Evolutionary conservation across 2,113 vertebrate species (phyloP).

Genomic region (Chrysemys picta): DNA sequence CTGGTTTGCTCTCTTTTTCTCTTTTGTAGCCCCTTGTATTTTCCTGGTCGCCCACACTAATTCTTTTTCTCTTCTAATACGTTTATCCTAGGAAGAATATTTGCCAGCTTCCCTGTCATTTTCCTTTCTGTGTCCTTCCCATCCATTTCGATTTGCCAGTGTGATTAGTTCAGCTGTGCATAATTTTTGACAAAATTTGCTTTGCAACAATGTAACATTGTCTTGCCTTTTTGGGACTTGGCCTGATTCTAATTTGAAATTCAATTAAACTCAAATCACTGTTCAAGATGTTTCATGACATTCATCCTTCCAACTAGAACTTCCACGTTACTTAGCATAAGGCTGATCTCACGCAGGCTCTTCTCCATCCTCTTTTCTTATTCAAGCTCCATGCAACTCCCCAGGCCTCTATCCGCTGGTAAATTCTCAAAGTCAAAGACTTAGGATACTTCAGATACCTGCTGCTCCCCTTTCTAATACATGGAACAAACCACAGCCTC

Average conservation of each 20-base stretch:
- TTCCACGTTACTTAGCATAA: neutral
- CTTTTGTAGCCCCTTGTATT: neutral
- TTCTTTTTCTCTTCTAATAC: neutral
- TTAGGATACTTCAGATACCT: neutral
- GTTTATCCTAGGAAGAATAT: neutral
- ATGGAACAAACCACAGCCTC: neutral
- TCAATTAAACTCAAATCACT: neutral
- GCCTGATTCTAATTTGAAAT: neutral
- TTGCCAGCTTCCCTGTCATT: neutral
- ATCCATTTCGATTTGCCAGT: neutral
- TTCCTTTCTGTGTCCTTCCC: neutral
- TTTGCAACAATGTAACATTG: neutral
- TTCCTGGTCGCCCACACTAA: neutral
- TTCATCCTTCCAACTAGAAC: neutral
- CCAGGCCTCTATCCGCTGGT: neutral
- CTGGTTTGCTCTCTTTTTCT: neutral
- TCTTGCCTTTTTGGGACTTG: neutral
- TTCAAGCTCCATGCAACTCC: neutral
- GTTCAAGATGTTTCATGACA: neutral
- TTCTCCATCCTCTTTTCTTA: neutral
- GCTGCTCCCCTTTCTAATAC: neutral
- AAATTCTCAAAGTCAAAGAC: constrained; percentile 25
- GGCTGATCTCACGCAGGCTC: neutral
- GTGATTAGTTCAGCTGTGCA: neutral
- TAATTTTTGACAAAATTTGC: neutral